phyloP scores from a whole-genome alignment of 2,113 vertebrate species.

The Psilopsiagon aymara region DNA sequence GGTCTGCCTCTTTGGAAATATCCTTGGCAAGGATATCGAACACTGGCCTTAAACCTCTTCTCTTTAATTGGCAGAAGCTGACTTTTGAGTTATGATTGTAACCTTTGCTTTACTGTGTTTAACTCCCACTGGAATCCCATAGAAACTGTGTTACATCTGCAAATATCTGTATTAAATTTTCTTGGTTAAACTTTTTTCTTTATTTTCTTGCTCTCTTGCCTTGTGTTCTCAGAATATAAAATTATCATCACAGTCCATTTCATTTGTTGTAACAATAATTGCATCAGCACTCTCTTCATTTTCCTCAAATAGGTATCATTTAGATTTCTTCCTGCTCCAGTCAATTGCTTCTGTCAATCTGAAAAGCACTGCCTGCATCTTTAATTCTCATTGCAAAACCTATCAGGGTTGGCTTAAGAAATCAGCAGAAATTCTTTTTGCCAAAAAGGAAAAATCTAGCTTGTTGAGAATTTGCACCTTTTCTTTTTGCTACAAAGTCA shows the following conservation, averaged over 20 bases:
- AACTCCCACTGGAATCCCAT: neutral
- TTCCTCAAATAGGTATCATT: neutral
- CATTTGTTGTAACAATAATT: neutral
- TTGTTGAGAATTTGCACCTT: neutral
- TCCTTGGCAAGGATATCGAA: neutral
- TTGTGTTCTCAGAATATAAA: neutral
- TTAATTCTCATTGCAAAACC: neutral
- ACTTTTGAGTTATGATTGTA: neutral
- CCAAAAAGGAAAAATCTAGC: neutral
- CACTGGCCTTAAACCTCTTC: neutral
- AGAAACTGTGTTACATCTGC: neutral
- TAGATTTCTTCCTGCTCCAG: neutral
- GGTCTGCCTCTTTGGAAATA: neutral
- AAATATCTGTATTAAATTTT: neutral
- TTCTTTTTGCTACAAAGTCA: neutral
- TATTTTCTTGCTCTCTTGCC: neutral
- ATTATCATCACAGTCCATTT: neutral
- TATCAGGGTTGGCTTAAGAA: neutral
- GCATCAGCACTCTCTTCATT: neutral
- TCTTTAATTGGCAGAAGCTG: neutral
- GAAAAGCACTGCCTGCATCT: neutral
- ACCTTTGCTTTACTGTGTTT: neutral
- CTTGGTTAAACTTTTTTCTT: neutral
- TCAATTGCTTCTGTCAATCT: neutral
- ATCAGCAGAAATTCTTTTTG: neutral